Conservation (phyloP, 2,113 vertebrate species). For the Serilophus lunatus region DNA sequence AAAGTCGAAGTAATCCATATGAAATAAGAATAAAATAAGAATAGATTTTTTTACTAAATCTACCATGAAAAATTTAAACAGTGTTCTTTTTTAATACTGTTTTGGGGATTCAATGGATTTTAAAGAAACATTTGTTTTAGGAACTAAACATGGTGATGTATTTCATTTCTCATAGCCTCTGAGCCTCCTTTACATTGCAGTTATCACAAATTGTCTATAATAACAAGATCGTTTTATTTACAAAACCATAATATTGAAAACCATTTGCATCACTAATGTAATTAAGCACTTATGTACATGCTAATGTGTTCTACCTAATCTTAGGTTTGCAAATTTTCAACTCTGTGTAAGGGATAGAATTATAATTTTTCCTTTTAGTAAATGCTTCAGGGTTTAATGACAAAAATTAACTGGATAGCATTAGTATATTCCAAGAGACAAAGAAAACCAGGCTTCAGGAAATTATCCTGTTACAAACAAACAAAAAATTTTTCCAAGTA, state of each 20-base stretch:
- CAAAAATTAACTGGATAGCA: constrained; percentile 22
- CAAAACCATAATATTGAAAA: constrained; percentile 68
- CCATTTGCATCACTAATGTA: constrained; percentile 75
- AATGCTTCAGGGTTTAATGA: constrained; percentile 22
- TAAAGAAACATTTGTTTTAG: constrained; percentile 5
- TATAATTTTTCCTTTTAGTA: constrained; percentile 42
- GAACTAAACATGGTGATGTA: neutral
- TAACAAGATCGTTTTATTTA: constrained; percentile 72
- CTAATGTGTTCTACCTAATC: constrained; percentile 64
- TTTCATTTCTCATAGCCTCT: constrained; percentile 45
- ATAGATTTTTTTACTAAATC: neutral
- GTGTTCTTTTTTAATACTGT: neutral
- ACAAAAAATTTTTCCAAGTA: neutral
- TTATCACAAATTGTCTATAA: constrained; percentile 65
- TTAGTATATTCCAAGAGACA: constrained; percentile 22
- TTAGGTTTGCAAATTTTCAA: constrained; percentile 58
- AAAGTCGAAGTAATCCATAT: constrained; percentile 31
- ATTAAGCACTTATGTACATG: constrained; percentile 69
- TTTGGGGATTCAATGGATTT: constrained; percentile 16
- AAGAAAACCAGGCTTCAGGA: neutral
- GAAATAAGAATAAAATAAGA: constrained; percentile 12
- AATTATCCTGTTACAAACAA: constrained; percentile 27
- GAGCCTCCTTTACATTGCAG: constrained; percentile 43
- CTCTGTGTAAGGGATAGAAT: constrained; percentile 34
- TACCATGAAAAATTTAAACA: neutral